Evolutionary conservation across 2,797 vertebrate genomes (phyloP).

Genomic region (Lepilemur septentrionalis): DNA sequence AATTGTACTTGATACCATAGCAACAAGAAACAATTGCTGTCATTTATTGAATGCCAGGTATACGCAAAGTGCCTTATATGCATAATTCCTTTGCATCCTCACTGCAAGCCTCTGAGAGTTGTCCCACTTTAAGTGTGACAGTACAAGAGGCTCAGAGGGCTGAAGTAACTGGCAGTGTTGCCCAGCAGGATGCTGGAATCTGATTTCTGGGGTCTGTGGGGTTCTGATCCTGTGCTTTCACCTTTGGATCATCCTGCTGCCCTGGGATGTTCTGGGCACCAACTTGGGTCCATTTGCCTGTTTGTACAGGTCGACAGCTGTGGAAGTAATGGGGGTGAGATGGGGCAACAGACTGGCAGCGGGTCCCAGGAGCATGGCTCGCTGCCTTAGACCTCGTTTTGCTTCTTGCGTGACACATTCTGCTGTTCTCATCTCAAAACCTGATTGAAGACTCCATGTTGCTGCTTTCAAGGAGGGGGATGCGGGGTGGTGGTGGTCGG

Average conservation of each 20-base stretch:
- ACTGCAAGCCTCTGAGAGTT: neutral
- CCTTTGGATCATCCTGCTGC: fast-evolving
- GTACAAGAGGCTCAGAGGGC: neutral
- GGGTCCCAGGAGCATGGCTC: fast-evolving
- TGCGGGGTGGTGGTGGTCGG: fast-evolving
- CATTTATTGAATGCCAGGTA: neutral
- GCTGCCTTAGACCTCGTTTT: neutral
- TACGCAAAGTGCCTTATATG: too few species aligned
- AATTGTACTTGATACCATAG: neutral
- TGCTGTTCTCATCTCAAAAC: neutral
- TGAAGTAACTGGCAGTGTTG: neutral
- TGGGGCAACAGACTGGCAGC: fast-evolving
- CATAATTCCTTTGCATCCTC: neutral
- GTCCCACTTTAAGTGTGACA: fast-evolving
- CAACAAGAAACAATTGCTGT: neutral
- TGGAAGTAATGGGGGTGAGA: neutral
- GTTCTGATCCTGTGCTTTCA: neutral
- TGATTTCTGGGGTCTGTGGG: neutral
- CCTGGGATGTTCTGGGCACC: neutral
- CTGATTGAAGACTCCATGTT: neutral
- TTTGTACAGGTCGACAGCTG: neutral
- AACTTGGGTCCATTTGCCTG: neutral
- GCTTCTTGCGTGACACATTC: fast-evolving
- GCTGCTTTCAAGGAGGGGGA: neutral
- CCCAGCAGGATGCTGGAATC: neutral